phyloP scores from a whole-genome alignment of 2,113 vertebrate genomes.

The Saccopteryx bilineata region DNA sequence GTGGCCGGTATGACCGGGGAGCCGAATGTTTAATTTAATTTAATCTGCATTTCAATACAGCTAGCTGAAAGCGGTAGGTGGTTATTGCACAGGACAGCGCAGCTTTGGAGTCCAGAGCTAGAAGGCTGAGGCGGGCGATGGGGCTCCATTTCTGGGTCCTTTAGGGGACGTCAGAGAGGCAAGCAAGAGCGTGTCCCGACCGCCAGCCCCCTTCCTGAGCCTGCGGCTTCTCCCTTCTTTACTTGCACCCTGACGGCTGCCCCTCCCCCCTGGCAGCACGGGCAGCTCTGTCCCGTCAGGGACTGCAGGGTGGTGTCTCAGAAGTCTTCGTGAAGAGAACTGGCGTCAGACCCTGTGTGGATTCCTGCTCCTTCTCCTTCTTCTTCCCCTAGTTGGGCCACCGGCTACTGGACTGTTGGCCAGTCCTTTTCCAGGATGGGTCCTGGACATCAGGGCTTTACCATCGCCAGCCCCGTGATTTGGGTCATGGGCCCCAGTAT shows the following conservation, averaged over 20 bases:
- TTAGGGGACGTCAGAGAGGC: not conserved
- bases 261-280: not conserved
- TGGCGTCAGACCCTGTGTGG: not conserved
- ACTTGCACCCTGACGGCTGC: not conserved
- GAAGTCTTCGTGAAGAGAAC: not conserved
- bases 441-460: not conserved
- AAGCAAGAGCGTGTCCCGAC: not conserved
- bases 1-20: not conserved
- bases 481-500: not conserved
- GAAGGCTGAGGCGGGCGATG: not conserved
- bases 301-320: not conserved
- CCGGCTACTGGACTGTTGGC: not conserved
- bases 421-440: not conserved
- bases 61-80: not conserved
- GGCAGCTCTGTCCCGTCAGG: not conserved
- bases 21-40: not conserved
- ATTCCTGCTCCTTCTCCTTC: not conserved
- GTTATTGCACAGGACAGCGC: not conserved
- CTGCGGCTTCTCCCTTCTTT: not conserved
- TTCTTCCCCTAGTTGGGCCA: not conserved
- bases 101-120: not conserved
- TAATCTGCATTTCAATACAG: not conserved
- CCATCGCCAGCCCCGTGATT: not conserved
- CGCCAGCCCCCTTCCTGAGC: not conserved
- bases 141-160: not conserved